Conservation (phyloP, 2,113 vertebrate species). For the Charina bottae region DNA sequence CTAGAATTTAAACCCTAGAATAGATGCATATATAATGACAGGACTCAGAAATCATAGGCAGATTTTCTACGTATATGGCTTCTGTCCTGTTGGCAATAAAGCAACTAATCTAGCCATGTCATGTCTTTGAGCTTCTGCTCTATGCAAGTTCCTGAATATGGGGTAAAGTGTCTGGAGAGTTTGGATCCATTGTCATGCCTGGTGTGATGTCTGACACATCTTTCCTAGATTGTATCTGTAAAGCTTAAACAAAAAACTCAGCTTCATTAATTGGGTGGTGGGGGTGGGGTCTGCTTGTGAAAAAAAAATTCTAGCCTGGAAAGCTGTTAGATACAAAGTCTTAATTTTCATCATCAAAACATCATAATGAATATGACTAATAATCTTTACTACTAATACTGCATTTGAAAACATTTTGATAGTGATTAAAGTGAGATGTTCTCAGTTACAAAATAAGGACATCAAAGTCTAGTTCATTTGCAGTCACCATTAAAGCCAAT, state of each 20-base stretch:
- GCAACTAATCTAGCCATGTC: background rate
- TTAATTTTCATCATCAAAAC: constrained; percentile 15
- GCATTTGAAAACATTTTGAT: background rate
- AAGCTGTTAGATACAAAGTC: background rate
- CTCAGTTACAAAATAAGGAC: constrained; percentile 1
- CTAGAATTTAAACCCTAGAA: background rate
- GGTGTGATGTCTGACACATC: background rate
- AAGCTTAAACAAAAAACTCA: constrained; percentile 10
- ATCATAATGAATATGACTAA: background rate
- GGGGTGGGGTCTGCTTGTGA: constrained; percentile 2
- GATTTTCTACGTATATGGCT: background rate
- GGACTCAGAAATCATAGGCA: no score
- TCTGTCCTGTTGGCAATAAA: background rate
- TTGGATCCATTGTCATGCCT: no score
- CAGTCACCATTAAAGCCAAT: constrained; percentile 2
- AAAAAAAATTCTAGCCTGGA: background rate
- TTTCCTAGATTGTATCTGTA: background rate
- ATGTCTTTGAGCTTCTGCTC: no score
- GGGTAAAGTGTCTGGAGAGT: no score
- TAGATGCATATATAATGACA: background rate
- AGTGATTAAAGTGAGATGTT: background rate
- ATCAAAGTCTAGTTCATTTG: constrained; percentile 11
- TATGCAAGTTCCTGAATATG: no score
- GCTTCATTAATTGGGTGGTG: background rate
- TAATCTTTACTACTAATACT: rapidly evolving